Percentiles rank a stretch among this genome's conserved stretches.
Evolutionary conservation across 2,888 invertebrate genomes (phyloP).

Genomic region (Apamea crenata): DNA sequence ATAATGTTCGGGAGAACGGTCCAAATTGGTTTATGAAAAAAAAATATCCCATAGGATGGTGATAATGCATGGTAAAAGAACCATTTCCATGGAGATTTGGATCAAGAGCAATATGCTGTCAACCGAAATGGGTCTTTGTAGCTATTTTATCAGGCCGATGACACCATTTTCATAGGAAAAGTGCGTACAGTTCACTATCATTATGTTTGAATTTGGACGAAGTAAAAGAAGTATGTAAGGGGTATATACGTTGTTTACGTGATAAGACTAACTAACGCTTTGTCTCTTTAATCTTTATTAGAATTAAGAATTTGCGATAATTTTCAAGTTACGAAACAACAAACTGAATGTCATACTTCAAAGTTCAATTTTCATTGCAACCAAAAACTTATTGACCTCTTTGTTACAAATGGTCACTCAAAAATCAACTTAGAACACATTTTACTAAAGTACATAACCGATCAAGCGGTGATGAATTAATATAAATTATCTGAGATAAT

Average conservation of each 20-base stretch:
- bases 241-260: background rate
- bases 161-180: background rate
- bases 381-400: background rate
- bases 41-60: constrained; percentile 38
- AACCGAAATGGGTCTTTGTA: constrained; percentile 11
- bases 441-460: background rate
- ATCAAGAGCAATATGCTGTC: constrained; percentile 16
- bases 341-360: background rate
- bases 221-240: background rate
- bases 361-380: background rate
- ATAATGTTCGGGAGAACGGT: constrained; percentile 48
- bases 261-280: background rate
- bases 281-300: background rate
- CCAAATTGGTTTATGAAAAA: constrained; percentile 62
- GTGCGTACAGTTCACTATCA: background rate
- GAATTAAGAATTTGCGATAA: background rate
- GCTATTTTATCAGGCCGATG: background rate
- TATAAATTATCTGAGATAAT: background rate
- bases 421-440: background rate
- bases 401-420: background rate
- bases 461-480: background rate
- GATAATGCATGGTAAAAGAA: constrained; percentile 31
- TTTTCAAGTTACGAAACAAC: background rate
- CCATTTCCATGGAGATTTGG: constrained; percentile 46
- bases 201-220: background rate